These are phyloP conservation scores for Sipunculus nudus DNA, from an alignment of 2,888 invertebrate genomes.

Conservation along the genomic window DNA sequence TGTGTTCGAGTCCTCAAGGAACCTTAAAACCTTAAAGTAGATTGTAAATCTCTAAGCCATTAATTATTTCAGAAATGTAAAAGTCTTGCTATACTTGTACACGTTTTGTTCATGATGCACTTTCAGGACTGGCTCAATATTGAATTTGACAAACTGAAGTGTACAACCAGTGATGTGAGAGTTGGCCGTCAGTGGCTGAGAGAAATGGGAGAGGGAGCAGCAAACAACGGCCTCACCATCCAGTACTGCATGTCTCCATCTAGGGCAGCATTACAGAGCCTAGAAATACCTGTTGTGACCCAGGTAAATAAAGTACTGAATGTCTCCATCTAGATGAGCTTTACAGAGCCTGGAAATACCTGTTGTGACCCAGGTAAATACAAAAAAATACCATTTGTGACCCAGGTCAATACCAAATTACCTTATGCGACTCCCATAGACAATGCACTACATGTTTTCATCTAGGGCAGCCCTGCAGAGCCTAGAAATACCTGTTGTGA, in stretches of 20 bases:
- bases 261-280: slow-evolving; percentile 39
- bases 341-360: no score
- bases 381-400: no score
- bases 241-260: slow-evolving; percentile 51
- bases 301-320: slow-evolving; percentile 44
- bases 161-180: slow-evolving; percentile 31
- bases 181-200: slow-evolving; percentile 44
- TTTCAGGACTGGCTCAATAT: slow-evolving; percentile 47
- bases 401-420: no score
- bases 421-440: no score
- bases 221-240: slow-evolving; percentile 38
- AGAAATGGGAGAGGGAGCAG: slow-evolving; percentile 47
- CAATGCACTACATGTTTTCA: slow-evolving; percentile 49
- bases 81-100: no score
- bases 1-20: no score
- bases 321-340: no score
- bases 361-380: slow-evolving; percentile 43
- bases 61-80: no score
- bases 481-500: slow-evolving; percentile 42
- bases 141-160: slow-evolving; percentile 39
- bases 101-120: no score
- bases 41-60: no score
- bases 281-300: slow-evolving; percentile 43
- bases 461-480: slow-evolving; percentile 41
- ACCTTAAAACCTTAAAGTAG: no score